Conservation (phyloP, 2,797 vertebrate species). For the Acipenser ruthenus region DNA sequence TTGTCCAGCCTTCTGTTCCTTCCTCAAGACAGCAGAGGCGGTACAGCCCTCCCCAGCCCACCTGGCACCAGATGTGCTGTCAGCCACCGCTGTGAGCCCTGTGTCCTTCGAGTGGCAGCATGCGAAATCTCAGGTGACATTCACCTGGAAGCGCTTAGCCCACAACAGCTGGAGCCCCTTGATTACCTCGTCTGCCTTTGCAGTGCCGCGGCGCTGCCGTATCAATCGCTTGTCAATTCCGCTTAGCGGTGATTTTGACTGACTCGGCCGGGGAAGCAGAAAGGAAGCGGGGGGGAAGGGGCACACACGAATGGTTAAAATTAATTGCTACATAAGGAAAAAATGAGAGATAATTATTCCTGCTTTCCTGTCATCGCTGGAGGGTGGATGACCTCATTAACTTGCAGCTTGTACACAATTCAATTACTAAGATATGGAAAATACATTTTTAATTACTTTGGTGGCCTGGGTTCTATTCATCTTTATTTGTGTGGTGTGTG, state of each 20-base stretch:
- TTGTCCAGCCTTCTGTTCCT: conserved; percentile 51
- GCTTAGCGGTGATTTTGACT: conserved; percentile 67
- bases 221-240: conserved; percentile 78
- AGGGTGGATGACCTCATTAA: conserved; percentile 90
- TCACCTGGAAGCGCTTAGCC: conserved; percentile 82
- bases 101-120: conserved; percentile 69
- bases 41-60: conserved; percentile 48
- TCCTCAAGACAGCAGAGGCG: conserved; percentile 39
- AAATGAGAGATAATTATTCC: conserved; percentile 90
- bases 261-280: conserved; percentile 39
- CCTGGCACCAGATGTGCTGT: conserved; percentile 81
- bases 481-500: conserved; percentile 60
- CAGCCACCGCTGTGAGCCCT: conserved; percentile 65
- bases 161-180: conserved; percentile 80
- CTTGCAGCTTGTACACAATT: conserved; percentile 91
- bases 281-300: conserved; percentile 17
- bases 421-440: conserved; percentile 88
- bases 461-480: conserved; percentile 72
- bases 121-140: conserved; percentile 82
- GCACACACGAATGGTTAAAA: conserved; percentile 72
- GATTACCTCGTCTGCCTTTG: conserved; percentile 59
- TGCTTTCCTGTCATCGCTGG: conserved; percentile 80
- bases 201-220: conserved; percentile 37
- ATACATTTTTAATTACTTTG: conserved; percentile 90
- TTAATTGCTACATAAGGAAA: conserved; percentile 87